Evolutionary conservation across 2,797 vertebrate genomes (phyloP), one percentile per base, ranked within the genome.

Genomic region (Sebastiscus tertius): DNA sequence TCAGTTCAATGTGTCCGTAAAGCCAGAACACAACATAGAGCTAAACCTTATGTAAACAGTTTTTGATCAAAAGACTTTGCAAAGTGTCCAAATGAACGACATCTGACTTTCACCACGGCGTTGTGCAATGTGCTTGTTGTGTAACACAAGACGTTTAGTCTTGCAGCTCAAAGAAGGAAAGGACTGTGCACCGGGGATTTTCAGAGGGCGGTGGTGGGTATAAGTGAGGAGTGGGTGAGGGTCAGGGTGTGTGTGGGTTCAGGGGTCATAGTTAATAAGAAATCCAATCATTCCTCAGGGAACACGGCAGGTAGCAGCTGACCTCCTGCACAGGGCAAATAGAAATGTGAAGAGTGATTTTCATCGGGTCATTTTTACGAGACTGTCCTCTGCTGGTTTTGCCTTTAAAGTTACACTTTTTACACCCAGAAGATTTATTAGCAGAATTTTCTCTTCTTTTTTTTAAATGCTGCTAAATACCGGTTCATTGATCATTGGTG

Each of bases 251-350:
- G 29, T 58, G 72, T 62, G 69, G 71, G 66, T n/a, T 87, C 78
- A 80, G 8, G 14, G 73, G 62, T 73, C 75, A 60, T 22, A 62
- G 49, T 82, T 78, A 79, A 90, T 72, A 79, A 79, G 70, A 89
- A 82, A 88, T 80, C 63, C 71, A 87, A 65, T 86, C 70, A 84
- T 83, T 84, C 61, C 61, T 22, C 22, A 4, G 61, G 62, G 67
- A 75, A 49, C 42, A 54, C 6, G 3, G 26, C 60, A 46, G 46
- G 29, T 52, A 36, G 68, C 52, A 2, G 70, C 27, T 54, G 67
- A 77, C 29, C 60, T 75, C 39, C 20, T 13, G 60, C 22, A 34
- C 36, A 49, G 46, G 74, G 74, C 22, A 69, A 64, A 83, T 18
- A 81, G 22, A 70, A 66, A 72, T 34, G 6, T 42, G 58, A 66